Conservation (phyloP, 2,113 vertebrate species). For the Tetrax tetrax region DNA sequence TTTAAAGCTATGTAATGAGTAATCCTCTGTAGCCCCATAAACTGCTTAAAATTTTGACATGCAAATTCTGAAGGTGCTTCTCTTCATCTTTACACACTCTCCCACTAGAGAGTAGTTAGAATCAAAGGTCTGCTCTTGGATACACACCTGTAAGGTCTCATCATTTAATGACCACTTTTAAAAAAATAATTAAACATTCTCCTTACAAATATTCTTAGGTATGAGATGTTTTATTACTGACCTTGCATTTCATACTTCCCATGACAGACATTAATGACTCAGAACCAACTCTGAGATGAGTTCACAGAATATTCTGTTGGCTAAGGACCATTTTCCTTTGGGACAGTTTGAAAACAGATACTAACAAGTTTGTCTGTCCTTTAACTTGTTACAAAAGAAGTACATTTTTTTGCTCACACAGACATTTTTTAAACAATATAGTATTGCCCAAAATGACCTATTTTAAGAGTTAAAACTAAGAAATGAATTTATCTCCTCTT, state of each 20-base stretch:
- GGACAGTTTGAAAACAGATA: conserved; percentile 10
- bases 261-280: conserved; percentile 9
- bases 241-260: background rate
- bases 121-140: background rate
- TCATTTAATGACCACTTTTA: background rate
- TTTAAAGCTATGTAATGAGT: background rate
- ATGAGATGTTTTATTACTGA: background rate
- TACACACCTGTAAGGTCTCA: background rate
- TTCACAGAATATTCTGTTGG: background rate
- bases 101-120: background rate
- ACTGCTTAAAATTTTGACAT: background rate
- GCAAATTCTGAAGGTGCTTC: background rate
- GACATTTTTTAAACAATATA: background rate
- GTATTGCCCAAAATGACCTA: background rate
- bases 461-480: background rate
- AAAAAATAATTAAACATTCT: background rate
- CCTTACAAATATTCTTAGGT: background rate
- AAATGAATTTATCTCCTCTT: background rate
- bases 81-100: background rate
- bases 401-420: background rate
- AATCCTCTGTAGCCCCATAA: background rate
- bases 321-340: conserved; percentile 6
- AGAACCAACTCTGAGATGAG: background rate
- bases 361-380: background rate
- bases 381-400: background rate